Evolutionary conservation across 2,113 vertebrate species (phyloP), one percentile per base, ranked within the genome.

Genomic region (Notarius quadriscutis): DNA sequence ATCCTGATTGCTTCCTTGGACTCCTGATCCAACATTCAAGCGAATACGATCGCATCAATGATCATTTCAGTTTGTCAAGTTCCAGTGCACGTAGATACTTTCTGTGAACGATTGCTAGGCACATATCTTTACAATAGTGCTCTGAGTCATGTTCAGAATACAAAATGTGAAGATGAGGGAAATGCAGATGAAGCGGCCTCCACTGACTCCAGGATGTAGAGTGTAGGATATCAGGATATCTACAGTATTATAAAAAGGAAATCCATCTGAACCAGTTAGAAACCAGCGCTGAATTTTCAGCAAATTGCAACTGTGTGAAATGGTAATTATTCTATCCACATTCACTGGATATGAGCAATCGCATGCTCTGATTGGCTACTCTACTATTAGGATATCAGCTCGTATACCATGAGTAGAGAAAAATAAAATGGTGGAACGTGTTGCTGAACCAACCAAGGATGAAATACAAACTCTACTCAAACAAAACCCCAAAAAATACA

Each of bases 71-170:
- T 58, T 34, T 41, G 8, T 80, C 4, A 18, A 60, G 53, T 11
- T 41, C 5, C 78, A 60, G 53, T 34, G 53, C 7, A 57, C 53
- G 18, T 7, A 0, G 15, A 34, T 30, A 58, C 27, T 34, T 58
- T 57, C 58, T 58, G 5, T 65, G 88, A 84, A 72, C 60, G 87
- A 87, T 88, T n/a, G 78, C 87, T 84, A 81, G 81, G 65, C 57
- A 63, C 83, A 90, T 88, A 78, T 78, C 91, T 88, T 93, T 92
- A 90, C 78, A 50, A 63, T 71, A 72, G 60, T 71, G 78, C 85
- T 92, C 91, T 81, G 91, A 92, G 88, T 87, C 89, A 89, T 93
- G 92, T 91, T 88, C 62, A 80, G 83, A 84, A 75, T 90, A 89
- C 90, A 90, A 10, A 30, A 91, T 91, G 89, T 86, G 91, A 77